Base-by-base conservation (phyloP, 2,113 vertebrate species). In the Peucedramus taeniatus region DNA sequence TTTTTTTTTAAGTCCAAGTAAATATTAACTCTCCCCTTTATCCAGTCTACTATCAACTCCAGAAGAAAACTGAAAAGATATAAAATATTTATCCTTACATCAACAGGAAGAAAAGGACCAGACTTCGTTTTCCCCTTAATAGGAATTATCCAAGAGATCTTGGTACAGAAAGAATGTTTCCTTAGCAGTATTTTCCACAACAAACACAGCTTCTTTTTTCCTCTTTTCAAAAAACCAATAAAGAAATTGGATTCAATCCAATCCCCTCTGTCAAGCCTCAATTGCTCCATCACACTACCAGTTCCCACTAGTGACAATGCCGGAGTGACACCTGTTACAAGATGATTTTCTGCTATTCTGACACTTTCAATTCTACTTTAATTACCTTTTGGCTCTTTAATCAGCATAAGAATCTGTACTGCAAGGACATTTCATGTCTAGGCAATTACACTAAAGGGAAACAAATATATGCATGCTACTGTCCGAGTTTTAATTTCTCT, bases 311-410 rank as follows among this genome's bases (percentile, higher is more conserved):
- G 70, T 85, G 92, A 93, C 66, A 90, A 50, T 76, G 82, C 92
- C 50, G 50, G 90, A 92, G 88, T 85, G 90, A 93, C 75, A 82
- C 92, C 70, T 90, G 90, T 71, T 94, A 95, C 4, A 1, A 94
- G 82, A 79, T 83, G 45, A 94, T 94, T 96, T 91, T 93, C 84
- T 95, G 81, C 81, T 84, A 78, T 87, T 97, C 91, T 97, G 93
- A 91, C 87, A 96, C 37, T 82, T 94, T 71, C 65, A 79, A 56
- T 78, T 89, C 53, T 71, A 69, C 70, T 93, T 94, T 89, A 93
- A 95, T 89, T 94, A 91, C 49, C 69, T 94, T 87, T 80, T 2
- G 4, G 66, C 78, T 93, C 65, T 96, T 96, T 91, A 84, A 91
- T 92, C 74, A 82, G 84, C 49, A 40, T 47, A 65, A 89, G 33